Conservation (phyloP, 2,113 vertebrate species). For the Upupa epops region DNA sequence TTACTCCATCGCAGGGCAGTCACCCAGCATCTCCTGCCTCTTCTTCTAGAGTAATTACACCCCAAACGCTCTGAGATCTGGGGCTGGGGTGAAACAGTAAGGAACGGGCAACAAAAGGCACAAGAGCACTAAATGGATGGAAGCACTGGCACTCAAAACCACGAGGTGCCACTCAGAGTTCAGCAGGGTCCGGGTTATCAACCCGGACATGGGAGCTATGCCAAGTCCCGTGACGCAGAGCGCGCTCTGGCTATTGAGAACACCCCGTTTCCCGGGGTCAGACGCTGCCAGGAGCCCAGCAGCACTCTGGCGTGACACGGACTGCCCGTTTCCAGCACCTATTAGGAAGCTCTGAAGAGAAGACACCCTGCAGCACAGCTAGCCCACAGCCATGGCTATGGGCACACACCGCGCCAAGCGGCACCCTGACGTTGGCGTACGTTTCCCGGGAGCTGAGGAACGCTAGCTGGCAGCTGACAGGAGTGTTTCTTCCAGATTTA, state of each 20-base stretch:
- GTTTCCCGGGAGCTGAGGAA: slow-evolving; percentile 2
- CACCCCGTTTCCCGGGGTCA: not conserved
- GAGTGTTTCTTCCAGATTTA: not conserved
- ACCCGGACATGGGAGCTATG: too few relatives aligned
- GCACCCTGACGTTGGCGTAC: not conserved
- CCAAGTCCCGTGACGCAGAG: not conserved
- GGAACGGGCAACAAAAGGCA: not conserved
- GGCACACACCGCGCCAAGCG: too few relatives aligned
- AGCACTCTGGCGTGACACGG: not conserved
- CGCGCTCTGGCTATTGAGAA: not conserved
- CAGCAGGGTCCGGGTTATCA: not conserved
- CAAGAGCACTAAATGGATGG: too few relatives aligned
- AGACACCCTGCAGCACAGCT: not conserved
- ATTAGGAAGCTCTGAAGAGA: not conserved
- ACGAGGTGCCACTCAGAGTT: not conserved
- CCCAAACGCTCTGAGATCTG: too few relatives aligned
- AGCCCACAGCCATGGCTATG: too few relatives aligned
- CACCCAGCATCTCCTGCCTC: not conserved
- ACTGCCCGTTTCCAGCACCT: not conserved
- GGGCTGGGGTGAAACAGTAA: too few relatives aligned
- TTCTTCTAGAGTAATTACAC: not conserved
- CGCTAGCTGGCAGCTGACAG: not conserved
- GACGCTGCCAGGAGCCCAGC: not conserved
- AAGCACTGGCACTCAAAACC: not conserved
- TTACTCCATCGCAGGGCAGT: too few relatives aligned